Base-by-base conservation (phyloP, 2,888 invertebrate genomes). In the Sipha maydis region DNA sequence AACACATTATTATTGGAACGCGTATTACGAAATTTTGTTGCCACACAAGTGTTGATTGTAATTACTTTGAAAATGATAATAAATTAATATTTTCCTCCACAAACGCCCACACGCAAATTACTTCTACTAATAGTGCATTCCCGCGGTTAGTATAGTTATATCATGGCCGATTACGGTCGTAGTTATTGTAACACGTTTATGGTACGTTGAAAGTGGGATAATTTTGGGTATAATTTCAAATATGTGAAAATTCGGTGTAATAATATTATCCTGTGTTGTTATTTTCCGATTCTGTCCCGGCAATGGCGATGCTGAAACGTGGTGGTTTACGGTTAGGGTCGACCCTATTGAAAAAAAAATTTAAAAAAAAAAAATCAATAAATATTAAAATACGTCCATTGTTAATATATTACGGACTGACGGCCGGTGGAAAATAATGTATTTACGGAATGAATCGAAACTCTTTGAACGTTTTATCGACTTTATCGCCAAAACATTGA, bases 261-360 rank as follows among this genome's bases (percentile, higher is more conserved):
- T 61, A 61, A 11, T 69, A 25, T 69, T 28, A 69, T 8, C 69
- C 69, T 0, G n/a, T 11, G 28, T 28, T 11, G 69, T 28, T 25
- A 28, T 25, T 28, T 3, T 25, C n/a, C 69, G 28, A n/a, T 11
- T 28, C 69, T 28, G 69, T 28, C 11, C 69, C 69, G 69, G n/a
- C 69, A 21, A 56, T 17, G 21, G 56, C 56, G 56, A 21, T n/a
- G 48, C 48, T 48, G 28, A 1, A n/a, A 69, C 61, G 11, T 25
- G 71, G 67, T n/a, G 67, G 71, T 71, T 71, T 28, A 71, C 25
- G 61, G 61, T 61, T 61, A 61, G 61, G 71, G 71, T 71, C 71
- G 14, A 14, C 31, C 69, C 28, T 31, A 11, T 71, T 71, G 28
- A 71, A 71, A 31, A 28, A 67, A 28, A 71, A 71, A 11, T 71